Conservation (phyloP, 1,140 invertebrate species). For the Tetragonula clypearis region DNA sequence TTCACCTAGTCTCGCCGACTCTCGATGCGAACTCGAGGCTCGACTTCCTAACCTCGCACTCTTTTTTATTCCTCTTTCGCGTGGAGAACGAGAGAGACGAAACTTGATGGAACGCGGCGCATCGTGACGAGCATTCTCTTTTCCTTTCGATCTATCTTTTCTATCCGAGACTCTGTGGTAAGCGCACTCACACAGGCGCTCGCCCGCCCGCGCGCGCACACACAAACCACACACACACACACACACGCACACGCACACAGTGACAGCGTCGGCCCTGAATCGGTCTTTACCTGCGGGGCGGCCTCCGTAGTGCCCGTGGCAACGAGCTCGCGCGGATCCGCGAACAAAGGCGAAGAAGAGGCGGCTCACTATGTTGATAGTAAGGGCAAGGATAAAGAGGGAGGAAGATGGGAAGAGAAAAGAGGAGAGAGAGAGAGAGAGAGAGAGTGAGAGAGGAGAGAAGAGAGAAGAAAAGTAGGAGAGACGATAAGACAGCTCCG, state of each 20-base stretch:
- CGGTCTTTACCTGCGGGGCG: slow-evolving; percentile 62
- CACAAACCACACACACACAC: no score
- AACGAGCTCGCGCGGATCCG: slow-evolving; percentile 51
- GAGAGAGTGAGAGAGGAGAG: no score
- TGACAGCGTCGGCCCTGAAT: slow-evolving; percentile 33
- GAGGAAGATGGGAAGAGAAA: slow-evolving; percentile 10
- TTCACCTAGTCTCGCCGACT: slow-evolving; percentile 48
- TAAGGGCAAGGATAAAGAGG: slow-evolving; percentile 7
- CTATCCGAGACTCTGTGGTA: slow-evolving; percentile 14
- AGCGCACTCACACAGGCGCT: not conserved
- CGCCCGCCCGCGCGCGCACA: no score
- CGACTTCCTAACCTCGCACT: slow-evolving; percentile 43
- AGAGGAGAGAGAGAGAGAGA: not conserved
- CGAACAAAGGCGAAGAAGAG: slow-evolving; percentile 60
- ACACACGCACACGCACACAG: not conserved
- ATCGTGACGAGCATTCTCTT: slow-evolving; percentile 1
- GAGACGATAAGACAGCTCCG: slow-evolving; percentile 48
- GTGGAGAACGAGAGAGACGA: slow-evolving; percentile 23
- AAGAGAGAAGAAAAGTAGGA: slow-evolving; percentile 29
- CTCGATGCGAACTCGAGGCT: slow-evolving; percentile 11
- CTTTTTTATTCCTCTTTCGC: slow-evolving; percentile 24
- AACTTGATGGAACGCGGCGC: slow-evolving; percentile 14
- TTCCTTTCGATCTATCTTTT: slow-evolving; percentile 13
- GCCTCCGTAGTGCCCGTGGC: slow-evolving; percentile 41
- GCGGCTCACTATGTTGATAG: slow-evolving; percentile 48